These are phyloP conservation scores for Cryptoblepharus egeriae DNA, from an alignment of 2,797 vertebrate genomes.

Conservation along the genomic window DNA sequence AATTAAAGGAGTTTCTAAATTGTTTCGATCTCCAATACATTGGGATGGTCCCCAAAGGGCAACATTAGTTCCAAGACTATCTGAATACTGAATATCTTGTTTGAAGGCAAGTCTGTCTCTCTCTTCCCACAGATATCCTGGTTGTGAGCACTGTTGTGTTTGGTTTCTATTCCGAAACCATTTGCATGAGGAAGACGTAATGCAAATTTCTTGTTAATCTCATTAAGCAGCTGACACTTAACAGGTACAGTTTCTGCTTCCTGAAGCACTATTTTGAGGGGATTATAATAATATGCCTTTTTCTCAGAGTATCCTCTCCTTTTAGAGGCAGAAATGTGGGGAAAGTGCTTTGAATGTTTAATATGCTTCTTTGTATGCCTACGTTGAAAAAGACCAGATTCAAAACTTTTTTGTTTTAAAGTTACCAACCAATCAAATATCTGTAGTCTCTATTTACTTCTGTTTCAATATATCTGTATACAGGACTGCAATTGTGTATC, in stretches of 20 bases:
- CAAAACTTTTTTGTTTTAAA: background rate
- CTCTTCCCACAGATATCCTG: background rate
- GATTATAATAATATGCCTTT: background rate
- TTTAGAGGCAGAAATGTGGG: background rate
- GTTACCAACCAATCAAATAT: background rate
- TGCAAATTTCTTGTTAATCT: slow-evolving; percentile 35
- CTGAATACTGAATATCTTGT: slow-evolving; percentile 9
- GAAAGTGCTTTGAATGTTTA: background rate
- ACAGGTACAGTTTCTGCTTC: background rate
- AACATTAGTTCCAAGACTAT: slow-evolving; percentile 17
- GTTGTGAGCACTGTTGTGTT: background rate
- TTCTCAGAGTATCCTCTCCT: background rate
- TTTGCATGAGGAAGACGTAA: slow-evolving; percentile 37
- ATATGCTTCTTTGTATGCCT: background rate
- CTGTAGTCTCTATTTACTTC: background rate
- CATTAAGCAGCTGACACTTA: slow-evolving; percentile 8
- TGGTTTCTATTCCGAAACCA: slow-evolving; percentile 48
- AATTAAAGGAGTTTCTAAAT: accelerated
- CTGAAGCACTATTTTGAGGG: accelerated
- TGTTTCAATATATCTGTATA: background rate
- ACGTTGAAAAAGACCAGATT: background rate
- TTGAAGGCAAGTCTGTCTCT: background rate
- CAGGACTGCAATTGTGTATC: background rate
- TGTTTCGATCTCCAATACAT: slow-evolving; percentile 7
- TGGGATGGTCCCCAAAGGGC: background rate